Conservation (phyloP, 2,113 vertebrate species). For the Desmodus rotundus region DNA sequence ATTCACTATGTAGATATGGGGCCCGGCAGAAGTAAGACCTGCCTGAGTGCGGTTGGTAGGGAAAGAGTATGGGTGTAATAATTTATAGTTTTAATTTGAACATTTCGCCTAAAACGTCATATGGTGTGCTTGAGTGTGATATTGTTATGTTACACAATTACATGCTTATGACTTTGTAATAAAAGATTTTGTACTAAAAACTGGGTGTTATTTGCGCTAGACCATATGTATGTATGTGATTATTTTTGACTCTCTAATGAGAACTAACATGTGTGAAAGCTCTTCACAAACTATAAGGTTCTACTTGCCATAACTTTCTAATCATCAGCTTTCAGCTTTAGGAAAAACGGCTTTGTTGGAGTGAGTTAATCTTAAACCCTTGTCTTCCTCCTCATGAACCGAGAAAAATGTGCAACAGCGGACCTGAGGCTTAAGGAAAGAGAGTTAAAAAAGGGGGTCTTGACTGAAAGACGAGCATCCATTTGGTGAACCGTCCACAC, state of each 20-base stretch:
- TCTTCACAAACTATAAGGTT: neutral
- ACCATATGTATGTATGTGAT: too few species aligned
- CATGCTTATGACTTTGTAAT: too few species aligned
- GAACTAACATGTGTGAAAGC: neutral
- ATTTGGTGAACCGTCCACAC: neutral
- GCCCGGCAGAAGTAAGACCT: too few species aligned
- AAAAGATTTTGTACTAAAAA: too few species aligned
- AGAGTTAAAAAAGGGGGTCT: fast-evolving
- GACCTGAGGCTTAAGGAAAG: neutral
- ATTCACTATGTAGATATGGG: too few species aligned
- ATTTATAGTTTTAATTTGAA: too few species aligned
- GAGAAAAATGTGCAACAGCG: neutral
- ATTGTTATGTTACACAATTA: too few species aligned
- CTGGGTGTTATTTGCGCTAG: too few species aligned
- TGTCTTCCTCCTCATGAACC: neutral
- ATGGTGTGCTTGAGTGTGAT: too few species aligned
- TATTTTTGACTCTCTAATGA: neutral
- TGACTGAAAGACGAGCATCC: neutral
- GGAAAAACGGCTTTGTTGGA: neutral
- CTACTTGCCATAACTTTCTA: neutral
- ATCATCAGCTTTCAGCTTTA: neutral
- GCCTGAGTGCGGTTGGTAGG: too few species aligned
- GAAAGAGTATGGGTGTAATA: too few species aligned
- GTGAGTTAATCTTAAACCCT: neutral
- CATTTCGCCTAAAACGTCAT: too few species aligned